Percentiles rank a stretch among this genome's conserved stretches.
Conservation (phyloP, 2,888 invertebrate genomes). For the Pollenia angustigena region DNA sequence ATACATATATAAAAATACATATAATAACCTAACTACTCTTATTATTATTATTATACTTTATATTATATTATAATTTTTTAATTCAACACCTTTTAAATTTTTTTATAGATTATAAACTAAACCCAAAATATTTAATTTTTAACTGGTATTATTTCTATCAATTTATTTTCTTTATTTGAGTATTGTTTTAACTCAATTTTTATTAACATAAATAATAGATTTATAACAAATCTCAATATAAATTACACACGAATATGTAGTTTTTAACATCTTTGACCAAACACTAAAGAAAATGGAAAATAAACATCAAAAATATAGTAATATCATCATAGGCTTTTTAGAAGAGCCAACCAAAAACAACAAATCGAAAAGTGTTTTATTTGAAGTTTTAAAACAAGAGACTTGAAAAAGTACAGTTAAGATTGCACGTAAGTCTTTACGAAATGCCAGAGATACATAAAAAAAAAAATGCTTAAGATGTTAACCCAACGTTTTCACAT, state of each 20-base stretch:
- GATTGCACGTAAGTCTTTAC: background rate
- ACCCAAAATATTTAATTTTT: too few species aligned
- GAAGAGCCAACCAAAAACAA: conserved; percentile 62
- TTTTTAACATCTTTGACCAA: conserved; percentile 30
- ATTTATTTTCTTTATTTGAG: background rate
- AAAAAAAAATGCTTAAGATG: too few species aligned
- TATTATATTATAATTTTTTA: too few species aligned
- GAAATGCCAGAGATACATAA: background rate
- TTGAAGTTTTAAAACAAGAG: background rate
- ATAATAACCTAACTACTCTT: background rate
- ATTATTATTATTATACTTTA: background rate
- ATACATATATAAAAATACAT: too few species aligned
- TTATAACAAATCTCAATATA: conserved; percentile 19
- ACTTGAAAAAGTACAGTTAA: conserved; percentile 24
- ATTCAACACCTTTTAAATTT: too few species aligned
- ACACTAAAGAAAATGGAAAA: conserved; percentile 28
- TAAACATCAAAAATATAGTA: conserved; percentile 50
- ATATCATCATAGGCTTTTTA: conserved; percentile 54
- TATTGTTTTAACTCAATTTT: conserved; percentile 43
- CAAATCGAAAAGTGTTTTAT: conserved; percentile 17
- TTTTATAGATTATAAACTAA: too few species aligned
- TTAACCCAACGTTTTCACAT: too few species aligned
- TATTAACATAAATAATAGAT: conserved; percentile 24
- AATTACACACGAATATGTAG: conserved; percentile 45
- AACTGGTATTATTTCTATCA: background rate